Evolutionary conservation across 2,113 vertebrate species (phyloP).

Genomic region (Ovis aries): ARS-UI_Ramb_v3.0 NC_056054.1:20022501-20023000

Average conservation of each 20-base stretch:
- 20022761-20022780: not conserved
- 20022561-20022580: not conserved
- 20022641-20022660: not conserved
- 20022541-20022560: not conserved
- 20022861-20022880: slow-evolving; percentile 1
- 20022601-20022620: not conserved
- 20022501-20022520: slow-evolving; percentile 20
- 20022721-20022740: not conserved
- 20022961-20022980: not conserved
- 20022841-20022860: slow-evolving; percentile 19
- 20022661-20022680: not conserved
- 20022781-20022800: not conserved
- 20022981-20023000: not conserved
- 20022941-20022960: not conserved
- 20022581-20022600: not conserved
- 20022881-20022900: not conserved
- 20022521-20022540: not conserved
- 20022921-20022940: slow-evolving; percentile 21
- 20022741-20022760: not conserved
- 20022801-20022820: not conserved
- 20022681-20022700: not conserved
- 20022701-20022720: not conserved
- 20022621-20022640: not conserved
- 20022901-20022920: not conserved
- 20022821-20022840: not conserved